phyloP scores from a whole-genome alignment of 2,888 invertebrate genomes.

The Monopis laevigella region DNA sequence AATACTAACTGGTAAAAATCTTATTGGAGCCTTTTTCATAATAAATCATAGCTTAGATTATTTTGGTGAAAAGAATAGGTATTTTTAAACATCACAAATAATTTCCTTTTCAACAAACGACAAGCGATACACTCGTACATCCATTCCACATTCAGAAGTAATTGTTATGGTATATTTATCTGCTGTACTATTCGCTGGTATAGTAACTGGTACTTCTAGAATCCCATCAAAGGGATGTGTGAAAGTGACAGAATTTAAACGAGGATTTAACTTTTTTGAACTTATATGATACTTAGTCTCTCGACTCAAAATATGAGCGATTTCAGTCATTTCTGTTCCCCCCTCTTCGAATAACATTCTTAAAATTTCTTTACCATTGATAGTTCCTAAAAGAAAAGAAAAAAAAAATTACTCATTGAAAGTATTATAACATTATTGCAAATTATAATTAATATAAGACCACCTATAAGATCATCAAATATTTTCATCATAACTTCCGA shows the following conservation, averaged over 20 bases:
- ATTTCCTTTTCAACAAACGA: not conserved
- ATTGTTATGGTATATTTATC: slow-evolving; percentile 46
- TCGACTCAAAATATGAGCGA: slow-evolving; percentile 40
- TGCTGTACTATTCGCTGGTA: slow-evolving; percentile 31
- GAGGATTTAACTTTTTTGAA: slow-evolving; percentile 33
- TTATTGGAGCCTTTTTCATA: no score
- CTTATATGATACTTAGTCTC: slow-evolving; percentile 35
- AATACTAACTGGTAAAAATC: no score
- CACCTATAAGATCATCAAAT: slow-evolving; percentile 47
- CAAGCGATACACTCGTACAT: slow-evolving; percentile 45
- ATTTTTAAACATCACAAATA: no score
- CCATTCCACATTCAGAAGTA: slow-evolving; percentile 54
- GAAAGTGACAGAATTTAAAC: slow-evolving; percentile 34
- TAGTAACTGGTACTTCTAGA: slow-evolving; percentile 36
- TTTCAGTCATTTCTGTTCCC: slow-evolving; percentile 43
- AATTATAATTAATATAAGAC: not conserved
- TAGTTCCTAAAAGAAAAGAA: slow-evolving; percentile 35
- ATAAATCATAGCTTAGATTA: no score
- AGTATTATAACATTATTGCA: not conserved
- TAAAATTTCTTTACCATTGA: slow-evolving; percentile 44
- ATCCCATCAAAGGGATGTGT: slow-evolving; percentile 35
- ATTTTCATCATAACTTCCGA: slow-evolving; percentile 45
- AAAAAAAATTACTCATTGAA: not conserved
- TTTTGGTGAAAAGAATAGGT: no score
- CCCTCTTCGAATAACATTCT: slow-evolving; percentile 44